Evolutionary conservation across 2,113 vertebrate genomes (phyloP), one percentile per base, ranked within the genome.

Genomic region (Globicephala melas): DNA sequence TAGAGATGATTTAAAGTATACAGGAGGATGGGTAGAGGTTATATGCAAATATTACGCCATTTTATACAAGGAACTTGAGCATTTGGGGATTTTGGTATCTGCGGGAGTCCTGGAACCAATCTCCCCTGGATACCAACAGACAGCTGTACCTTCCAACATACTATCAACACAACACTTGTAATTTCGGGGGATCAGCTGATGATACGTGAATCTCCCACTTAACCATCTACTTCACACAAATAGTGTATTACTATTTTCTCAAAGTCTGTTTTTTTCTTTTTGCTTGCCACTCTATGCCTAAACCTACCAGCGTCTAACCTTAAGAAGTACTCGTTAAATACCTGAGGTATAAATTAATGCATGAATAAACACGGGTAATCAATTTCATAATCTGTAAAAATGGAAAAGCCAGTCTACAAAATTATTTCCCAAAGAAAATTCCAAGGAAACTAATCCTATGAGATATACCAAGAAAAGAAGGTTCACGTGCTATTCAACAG

Each of bases 391-490:
- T 76, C 84, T 86, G 15, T 71, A 63, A 74, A 94, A 95, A 76
- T 17, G 9, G 28, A 93, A 88, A 96, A 73, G n/a, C 28, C 85
- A 91, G 31, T 65, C 28, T 67, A 63, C 44, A 53, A 12, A 26
- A 91, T 76, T 76, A 91, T 60, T 91, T 85, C 76, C 74, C 36
- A 63, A 84, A 41, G 81, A 83, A 96, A 92, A 87, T 55, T 67
- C 74, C 47, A 73, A 95, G 3, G 36, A 93, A 17, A 14, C 88
- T 85, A 85, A 74, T 26, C 58, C 21, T 41, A 13, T 21, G 26
- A 50, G 28, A 18, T 50, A 82, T 36, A 13, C 8, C 47, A 94
- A 55, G 23, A 73, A 95, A 86, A 71, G 58, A 76, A 68, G 26
- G 13, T 55, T 88, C 91, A 76, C 3, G 55, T 65, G 31, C n/a